Percentiles rank a stretch among this genome's conserved stretches.
phyloP scores from a whole-genome alignment of 2,113 vertebrate genomes.

The Megaceryle torquata region DNA sequence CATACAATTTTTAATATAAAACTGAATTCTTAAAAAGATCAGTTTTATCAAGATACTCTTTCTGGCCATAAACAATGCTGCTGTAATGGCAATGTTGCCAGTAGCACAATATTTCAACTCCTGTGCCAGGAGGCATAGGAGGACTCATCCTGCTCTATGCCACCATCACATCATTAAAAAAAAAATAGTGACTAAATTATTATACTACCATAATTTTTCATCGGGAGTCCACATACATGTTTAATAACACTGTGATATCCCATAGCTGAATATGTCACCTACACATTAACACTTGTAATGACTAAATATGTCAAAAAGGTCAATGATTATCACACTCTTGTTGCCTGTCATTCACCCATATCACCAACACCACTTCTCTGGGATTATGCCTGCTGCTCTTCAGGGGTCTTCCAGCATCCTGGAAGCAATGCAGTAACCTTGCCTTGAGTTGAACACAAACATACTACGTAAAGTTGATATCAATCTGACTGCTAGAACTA shows the following conservation, averaged over 20 bases:
- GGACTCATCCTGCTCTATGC: not conserved
- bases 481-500: not conserved
- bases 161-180: not conserved
- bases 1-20: not conserved
- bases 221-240: not conserved
- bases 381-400: not conserved
- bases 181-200: not conserved
- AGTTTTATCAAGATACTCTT: not conserved
- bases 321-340: constrained; percentile 15
- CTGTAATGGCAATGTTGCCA: not conserved
- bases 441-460: not conserved
- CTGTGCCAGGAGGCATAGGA: not conserved
- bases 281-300: too few relatives aligned
- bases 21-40: not conserved
- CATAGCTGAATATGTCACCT: not conserved
- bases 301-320: constrained; percentile 13
- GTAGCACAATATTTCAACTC: not conserved
- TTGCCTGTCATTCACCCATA: not conserved
- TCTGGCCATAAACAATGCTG: not conserved
- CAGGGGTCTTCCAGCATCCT: not conserved
- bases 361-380: constrained; percentile 13
- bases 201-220: constrained; percentile 18
- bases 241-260: not conserved
- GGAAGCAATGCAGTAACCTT: not conserved
- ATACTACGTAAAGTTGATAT: not conserved